Conservation (phyloP, 2,888 invertebrate genomes). For the Anthophora plumipes region DNA sequence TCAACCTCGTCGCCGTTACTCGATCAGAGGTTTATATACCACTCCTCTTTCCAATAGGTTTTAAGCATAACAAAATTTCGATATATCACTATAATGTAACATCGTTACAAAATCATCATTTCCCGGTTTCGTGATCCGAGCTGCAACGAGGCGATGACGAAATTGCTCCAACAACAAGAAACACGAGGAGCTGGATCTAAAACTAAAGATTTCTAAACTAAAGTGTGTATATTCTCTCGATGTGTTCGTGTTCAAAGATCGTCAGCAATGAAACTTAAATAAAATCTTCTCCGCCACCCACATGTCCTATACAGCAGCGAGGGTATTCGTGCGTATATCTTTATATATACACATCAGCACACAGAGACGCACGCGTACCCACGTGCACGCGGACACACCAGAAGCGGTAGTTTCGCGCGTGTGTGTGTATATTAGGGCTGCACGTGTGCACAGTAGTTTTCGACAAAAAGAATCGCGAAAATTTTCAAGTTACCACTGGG, state of each 20-base stretch:
- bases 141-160: conserved; percentile 62
- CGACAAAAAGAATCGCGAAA: conserved; percentile 9
- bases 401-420: too few species aligned
- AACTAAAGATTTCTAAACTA: conserved; percentile 31
- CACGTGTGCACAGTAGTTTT: background rate
- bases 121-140: conserved; percentile 28
- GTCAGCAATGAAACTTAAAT: conserved; percentile 15
- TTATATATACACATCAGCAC: conserved; percentile 33
- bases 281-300: conserved; percentile 33
- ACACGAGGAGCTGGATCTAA: conserved; percentile 43
- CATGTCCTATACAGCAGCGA: conserved; percentile 16
- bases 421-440: background rate
- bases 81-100: background rate
- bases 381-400: background rate
- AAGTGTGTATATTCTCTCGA: conserved; percentile 28
- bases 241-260: conserved; percentile 19
- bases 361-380: conserved; percentile 50
- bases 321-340: conserved; percentile 42
- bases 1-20: conserved; percentile 63
- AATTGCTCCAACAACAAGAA: conserved; percentile 52
- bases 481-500: background rate
- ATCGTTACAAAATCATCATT: conserved; percentile 8
- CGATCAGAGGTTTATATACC: conserved; percentile 2
- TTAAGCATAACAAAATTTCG: background rate
- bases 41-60: background rate